Percentiles rank a stretch among this genome's conserved stretches.
Evolutionary conservation across 2,797 vertebrate species (phyloP).

Genomic region (Manis pentadactyla): DNA sequence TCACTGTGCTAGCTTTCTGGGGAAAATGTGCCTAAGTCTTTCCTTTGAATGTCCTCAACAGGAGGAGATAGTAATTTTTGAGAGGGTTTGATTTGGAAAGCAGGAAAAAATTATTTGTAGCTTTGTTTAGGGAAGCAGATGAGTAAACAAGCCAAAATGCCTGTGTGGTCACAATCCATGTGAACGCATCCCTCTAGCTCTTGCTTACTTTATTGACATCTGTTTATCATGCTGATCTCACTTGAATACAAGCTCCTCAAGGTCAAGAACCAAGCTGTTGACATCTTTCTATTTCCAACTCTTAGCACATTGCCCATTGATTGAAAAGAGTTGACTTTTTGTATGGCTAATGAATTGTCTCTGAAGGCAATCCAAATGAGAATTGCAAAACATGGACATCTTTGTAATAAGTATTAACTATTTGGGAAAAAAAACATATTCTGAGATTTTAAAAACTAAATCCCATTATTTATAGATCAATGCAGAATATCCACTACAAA

Average conservation of each 20-base stretch:
- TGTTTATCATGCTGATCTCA: not conserved
- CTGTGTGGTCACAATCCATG: not conserved
- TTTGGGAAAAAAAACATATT: not conserved
- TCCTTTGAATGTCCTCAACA: not conserved
- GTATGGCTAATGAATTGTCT: not conserved
- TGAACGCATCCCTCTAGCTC: not conserved
- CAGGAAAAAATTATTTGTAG: not conserved
- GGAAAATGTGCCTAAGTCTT: not conserved
- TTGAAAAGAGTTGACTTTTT: conserved; percentile 16
- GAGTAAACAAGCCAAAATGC: not conserved
- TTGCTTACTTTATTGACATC: not conserved
- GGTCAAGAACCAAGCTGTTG: not conserved
- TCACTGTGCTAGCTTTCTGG: not conserved
- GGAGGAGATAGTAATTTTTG: not conserved
- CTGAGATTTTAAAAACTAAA: conserved; percentile 52
- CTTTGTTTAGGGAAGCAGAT: not conserved
- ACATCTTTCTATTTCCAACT: not conserved
- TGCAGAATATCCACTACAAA: not conserved
- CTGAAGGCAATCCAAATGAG: conserved; percentile 34
- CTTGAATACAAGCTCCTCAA: not conserved
- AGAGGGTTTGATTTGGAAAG: conserved; percentile 6
- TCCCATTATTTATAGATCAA: not conserved
- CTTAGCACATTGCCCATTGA: not conserved
- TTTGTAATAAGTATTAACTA: conserved; percentile 50
- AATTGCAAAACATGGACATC: not conserved